These are phyloP conservation scores for Girardinus metallicus DNA, from an alignment of 2,797 vertebrate species.

Conservation along the genomic window DNA sequence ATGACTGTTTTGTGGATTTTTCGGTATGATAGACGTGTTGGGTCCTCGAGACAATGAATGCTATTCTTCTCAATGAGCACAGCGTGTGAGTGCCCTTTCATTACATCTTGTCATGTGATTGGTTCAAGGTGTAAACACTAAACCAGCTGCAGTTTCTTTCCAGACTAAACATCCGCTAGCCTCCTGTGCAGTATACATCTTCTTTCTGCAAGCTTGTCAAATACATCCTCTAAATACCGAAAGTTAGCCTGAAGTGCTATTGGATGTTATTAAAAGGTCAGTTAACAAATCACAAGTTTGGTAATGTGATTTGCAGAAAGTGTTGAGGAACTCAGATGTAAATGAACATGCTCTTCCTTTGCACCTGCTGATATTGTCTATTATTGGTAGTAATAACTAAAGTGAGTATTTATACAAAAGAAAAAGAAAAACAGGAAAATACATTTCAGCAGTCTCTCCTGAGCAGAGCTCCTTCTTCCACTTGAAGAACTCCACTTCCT, in stretches of 20 bases:
- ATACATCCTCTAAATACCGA: conserved; percentile 32
- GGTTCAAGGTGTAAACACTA: conserved; percentile 31
- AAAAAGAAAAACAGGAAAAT: too few species aligned
- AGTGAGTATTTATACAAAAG: neutral
- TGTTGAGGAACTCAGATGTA: conserved; percentile 29
- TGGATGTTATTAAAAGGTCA: conserved; percentile 66
- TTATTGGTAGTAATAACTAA: conserved; percentile 27
- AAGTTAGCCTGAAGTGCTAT: conserved; percentile 43
- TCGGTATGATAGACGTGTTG: conserved; percentile 19
- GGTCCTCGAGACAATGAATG: conserved; percentile 9
- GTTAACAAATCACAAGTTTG: conserved; percentile 59
- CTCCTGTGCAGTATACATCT: conserved; percentile 53
- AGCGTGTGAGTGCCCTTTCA: conserved; percentile 38
- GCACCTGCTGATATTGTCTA: conserved; percentile 10
- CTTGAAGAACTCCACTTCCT: too few species aligned
- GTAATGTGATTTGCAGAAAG: conserved; percentile 44
- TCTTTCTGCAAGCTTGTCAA: conserved; percentile 56
- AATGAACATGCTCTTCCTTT: conserved; percentile 25
- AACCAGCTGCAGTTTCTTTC: conserved; percentile 29
- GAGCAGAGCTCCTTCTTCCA: too few species aligned
- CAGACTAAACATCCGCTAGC: conserved; percentile 68
- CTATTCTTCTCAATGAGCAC: conserved; percentile 28
- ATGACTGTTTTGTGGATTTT: neutral
- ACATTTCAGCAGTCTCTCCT: too few species aligned
- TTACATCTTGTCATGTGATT: conserved; percentile 63